phyloP scores from a whole-genome alignment of 2,797 vertebrate species.

The Cottoperca gobio region DNA sequence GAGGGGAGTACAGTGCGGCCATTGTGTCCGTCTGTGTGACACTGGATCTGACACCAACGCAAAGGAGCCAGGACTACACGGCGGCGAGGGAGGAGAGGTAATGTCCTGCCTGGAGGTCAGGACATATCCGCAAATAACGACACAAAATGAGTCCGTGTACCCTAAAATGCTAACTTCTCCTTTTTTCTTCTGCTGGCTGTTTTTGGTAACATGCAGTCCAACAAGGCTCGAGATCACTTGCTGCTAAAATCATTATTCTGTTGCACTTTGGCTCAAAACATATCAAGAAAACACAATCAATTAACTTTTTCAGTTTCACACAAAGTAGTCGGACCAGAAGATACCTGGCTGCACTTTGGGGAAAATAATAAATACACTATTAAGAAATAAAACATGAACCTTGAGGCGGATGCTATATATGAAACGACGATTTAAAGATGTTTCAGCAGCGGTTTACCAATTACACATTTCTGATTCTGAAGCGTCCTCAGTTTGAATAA shows the following conservation, averaged over 20 bases:
- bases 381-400: background rate
- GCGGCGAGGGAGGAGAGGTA: conserved; percentile 57
- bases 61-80: conserved; percentile 55
- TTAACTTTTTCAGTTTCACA: no score
- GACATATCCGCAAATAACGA: background rate
- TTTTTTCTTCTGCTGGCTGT: background rate
- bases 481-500: background rate
- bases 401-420: background rate
- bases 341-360: no score
- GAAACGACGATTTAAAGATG: background rate
- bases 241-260: background rate
- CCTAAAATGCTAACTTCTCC: background rate
- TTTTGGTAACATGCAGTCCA: background rate
- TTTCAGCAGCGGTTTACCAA: no score
- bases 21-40: conserved; percentile 74
- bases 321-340: no score
- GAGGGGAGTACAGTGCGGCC: conserved; percentile 73
- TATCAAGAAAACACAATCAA: no score
- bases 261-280: no score
- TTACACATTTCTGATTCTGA: background rate
- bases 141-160: background rate
- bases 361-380: no score
- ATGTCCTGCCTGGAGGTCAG: conserved; percentile 41
- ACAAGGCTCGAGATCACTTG: no score
- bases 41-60: conserved; percentile 72